Evolutionary conservation across 2,888 invertebrate genomes (phyloP).

Genomic region (Drosophila cyrtoloma): DNA sequence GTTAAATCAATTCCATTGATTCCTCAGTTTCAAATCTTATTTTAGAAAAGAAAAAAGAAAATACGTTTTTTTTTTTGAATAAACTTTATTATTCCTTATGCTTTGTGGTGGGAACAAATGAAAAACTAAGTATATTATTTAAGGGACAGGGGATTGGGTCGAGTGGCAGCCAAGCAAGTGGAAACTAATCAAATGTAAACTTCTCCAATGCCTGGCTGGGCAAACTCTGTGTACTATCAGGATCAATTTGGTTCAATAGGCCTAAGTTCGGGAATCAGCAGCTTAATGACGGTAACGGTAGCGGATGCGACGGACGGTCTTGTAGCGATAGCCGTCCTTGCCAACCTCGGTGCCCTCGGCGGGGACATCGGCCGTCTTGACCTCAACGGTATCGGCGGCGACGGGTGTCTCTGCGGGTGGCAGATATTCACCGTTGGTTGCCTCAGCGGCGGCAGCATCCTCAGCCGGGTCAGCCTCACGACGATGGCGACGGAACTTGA

Average conservation of each 20-base stretch:
- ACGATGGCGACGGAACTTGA: conserved; percentile 78
- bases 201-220: conserved; percentile 13
- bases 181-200: conserved; percentile 23
- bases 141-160: conserved; percentile 24
- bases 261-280: conserved; percentile 44
- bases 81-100: conserved; percentile 75
- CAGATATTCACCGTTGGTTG: conserved; percentile 74
- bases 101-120: conserved; percentile 45
- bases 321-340: conserved; percentile 83
- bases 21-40: neutral
- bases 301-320: conserved; percentile 81
- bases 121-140: conserved; percentile 29
- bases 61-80: conserved; percentile 37
- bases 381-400: conserved; percentile 47
- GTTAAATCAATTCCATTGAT: neutral
- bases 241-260: conserved; percentile 80
- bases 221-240: conserved; percentile 67
- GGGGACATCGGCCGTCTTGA: conserved; percentile 47
- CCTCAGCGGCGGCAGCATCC: conserved; percentile 56
- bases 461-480: conserved; percentile 73
- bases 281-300: conserved; percentile 82
- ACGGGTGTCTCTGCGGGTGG: conserved; percentile 72
- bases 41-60: neutral
- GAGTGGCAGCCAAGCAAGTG: conserved; percentile 19
- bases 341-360: conserved; percentile 79